Base-by-base conservation (phyloP, 2,113 vertebrate species). In the Spheniscus mendiculus region DNA sequence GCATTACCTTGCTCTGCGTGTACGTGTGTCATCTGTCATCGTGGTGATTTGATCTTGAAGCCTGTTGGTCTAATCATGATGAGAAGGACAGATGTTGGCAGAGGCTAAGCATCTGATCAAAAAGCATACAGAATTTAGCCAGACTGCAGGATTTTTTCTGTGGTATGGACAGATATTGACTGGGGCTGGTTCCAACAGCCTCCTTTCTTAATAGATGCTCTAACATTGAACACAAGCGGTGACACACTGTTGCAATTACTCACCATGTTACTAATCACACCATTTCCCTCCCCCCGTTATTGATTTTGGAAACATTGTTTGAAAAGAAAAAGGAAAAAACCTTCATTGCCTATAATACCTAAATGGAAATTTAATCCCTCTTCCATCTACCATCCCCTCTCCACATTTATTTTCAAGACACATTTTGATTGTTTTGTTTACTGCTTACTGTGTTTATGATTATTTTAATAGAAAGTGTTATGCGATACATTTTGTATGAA, bases 381-480 rank as follows among this genome's bases (percentile, higher is more conserved):
- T 88, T 82, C 87, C 93, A 94, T 96, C 89, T 55, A 72, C 91
- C 90, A 36, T 76, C 53, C 91, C 56, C 45, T 90, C 80, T 56
- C 74, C 42, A 78, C 91, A 82, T 96, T 97, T 74, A 90, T 97
- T 97, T 97, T 90, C 96, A 55, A 77, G 95, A 84, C 95, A 92
- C 94, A 97, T 96, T 97, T 67, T 95, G 97, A 97, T 97, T 97
- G 96, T 97, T 98, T 97, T 98, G 97, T 96, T 97, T 97, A 94
- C 97, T 97, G 97, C 97, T 97, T 93, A 94, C 96, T 96, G 96
- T 97, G 97, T 97, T 97, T 97, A 96, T 97, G 96, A 98, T 96
- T 95, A 96, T 97, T 97, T 97, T 97, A 97, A 97, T 90, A 91
- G 96, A 38, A 77, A 87, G 89, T 11, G 5, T 88, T 82, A 91